A percentile compares a stretch with the other conserved stretches of the same genome.
phyloP scores from a whole-genome alignment of 2,113 vertebrate genomes.

The Nannobrachium achirus region DNA sequence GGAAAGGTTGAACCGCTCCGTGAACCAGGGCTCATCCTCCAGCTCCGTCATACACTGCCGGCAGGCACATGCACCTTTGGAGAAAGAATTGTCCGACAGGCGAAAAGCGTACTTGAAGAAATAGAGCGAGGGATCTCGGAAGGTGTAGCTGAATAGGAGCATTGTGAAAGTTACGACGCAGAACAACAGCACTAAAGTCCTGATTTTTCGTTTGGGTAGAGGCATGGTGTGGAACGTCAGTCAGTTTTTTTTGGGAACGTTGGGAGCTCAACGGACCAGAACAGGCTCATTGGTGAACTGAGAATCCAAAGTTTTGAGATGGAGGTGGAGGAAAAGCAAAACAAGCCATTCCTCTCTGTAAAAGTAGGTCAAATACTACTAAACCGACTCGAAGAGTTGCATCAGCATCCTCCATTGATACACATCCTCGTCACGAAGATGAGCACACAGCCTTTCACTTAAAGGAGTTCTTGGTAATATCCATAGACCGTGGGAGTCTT shows the following conservation, averaged over 20 bases:
- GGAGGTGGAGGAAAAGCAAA: too few species aligned
- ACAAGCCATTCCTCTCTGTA: not conserved
- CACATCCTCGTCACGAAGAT: constrained; percentile 5
- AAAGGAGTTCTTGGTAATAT: constrained; percentile 6
- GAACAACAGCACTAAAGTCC: constrained; percentile 74
- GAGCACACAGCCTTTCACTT: not conserved
- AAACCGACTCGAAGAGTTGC: not conserved
- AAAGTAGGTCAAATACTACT: constrained; percentile 2
- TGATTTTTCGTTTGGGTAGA: constrained; percentile 65
- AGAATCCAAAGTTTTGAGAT: constrained; percentile 11
- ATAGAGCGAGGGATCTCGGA: constrained; percentile 59
- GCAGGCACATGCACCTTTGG: constrained; percentile 81
- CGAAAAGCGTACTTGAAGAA: constrained; percentile 66
- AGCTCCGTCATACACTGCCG: constrained; percentile 75
- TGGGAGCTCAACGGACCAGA: constrained; percentile 13
- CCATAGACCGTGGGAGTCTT: not conserved
- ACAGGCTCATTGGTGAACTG: constrained; percentile 15
- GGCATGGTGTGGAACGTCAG: constrained; percentile 61
- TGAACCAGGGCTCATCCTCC: constrained; percentile 85
- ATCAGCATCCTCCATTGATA: not conserved
- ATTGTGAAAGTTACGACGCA: constrained; percentile 79
- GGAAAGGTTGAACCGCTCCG: constrained; percentile 86
- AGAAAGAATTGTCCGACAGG: constrained; percentile 43
- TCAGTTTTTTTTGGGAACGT: constrained; percentile 15
- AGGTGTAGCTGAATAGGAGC: constrained; percentile 83